Base-by-base conservation (phyloP, 2,888 invertebrate genomes). In the Chrysodeixis includens region DNA sequence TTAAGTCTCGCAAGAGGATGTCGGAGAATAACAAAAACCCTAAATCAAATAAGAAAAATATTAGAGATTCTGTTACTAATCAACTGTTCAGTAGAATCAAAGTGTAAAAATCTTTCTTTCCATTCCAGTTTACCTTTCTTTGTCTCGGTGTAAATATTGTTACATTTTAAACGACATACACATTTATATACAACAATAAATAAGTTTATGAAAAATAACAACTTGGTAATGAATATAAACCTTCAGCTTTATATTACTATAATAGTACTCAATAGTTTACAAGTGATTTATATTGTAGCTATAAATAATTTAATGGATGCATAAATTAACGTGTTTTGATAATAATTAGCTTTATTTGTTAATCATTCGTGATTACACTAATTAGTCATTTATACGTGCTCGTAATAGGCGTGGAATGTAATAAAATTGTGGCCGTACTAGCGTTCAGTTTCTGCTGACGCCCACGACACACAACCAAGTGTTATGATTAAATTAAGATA, bases 311-410 rank as follows among this genome's bases (percentile, higher is more conserved):
- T 40, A n/a, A 40, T 40, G 40, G n/a, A 40, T 40, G 40, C n/a
- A 40, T 40, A n/a, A 40, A 4, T 49, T 44, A 16, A 49, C 18
- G 46, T 46, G 18, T 46, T 46, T 20, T 49, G 46, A 49, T 49
- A 20, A 49, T 49, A 49, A 49, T 49, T 49, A 20, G 18, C 46
- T 10, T 20, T 49, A 49, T 49, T 49, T 10, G 46, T 49, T 49
- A 49, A 49, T 46, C 46, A 46, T 16, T 49, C 10, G 46, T 49
- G 18, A 18, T 49, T 49, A 20, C 46, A 10, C 16, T 49, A 20
- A 49, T 49, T 20, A 18, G 46, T 20, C 18, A 49, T 20, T 10
- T 49, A 49, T 20, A 49, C 46, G 20, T 20, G 20, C 18, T 49
- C 10, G 20, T 49, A 40, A 40, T 46, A 9, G 46, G 46, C 16